These are phyloP conservation scores for Aplysia californica DNA, from an alignment of 1,140 invertebrate genomes.

Conservation along the genomic window DNA sequence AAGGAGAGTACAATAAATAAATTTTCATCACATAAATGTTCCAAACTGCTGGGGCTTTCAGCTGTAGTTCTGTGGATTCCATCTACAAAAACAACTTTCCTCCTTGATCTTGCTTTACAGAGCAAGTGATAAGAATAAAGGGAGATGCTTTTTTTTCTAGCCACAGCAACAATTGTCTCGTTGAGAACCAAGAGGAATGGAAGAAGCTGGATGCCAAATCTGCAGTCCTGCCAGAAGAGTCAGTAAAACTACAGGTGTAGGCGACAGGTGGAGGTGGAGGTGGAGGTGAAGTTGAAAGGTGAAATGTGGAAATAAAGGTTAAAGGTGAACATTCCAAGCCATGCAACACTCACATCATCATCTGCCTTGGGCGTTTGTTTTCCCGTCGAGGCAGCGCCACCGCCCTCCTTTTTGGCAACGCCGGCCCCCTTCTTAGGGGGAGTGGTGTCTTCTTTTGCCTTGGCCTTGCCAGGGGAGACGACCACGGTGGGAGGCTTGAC, in stretches of 20 bases:
- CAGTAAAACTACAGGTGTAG: too few species aligned
- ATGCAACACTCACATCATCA: background rate
- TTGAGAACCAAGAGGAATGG: too few species aligned
- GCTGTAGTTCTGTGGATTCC: background rate
- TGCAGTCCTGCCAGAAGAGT: too few species aligned
- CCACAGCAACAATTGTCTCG: background rate
- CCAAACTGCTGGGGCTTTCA: too few species aligned
- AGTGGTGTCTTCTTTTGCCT: background rate
- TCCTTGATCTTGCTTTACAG: background rate
- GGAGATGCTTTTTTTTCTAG: background rate
- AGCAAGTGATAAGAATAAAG: background rate
- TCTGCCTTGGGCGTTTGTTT: background rate
- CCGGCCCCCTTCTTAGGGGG: background rate
- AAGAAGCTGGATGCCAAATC: too few species aligned
- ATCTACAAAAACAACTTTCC: background rate
- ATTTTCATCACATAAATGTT: background rate
- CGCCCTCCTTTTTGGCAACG: background rate
- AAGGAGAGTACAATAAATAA: slow-evolving; percentile 2
- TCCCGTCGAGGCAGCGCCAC: background rate
- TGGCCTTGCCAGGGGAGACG: slow-evolving; percentile 7
- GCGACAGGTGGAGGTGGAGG: too few species aligned
- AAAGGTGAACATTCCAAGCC: background rate
- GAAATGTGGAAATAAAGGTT: background rate
- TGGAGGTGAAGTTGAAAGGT: background rate
- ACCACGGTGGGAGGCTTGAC: background rate